Percentiles rank a stretch among this genome's conserved stretches.
phyloP scores from a whole-genome alignment of 2,888 invertebrate genomes.

The Deilephila porcellus region DNA sequence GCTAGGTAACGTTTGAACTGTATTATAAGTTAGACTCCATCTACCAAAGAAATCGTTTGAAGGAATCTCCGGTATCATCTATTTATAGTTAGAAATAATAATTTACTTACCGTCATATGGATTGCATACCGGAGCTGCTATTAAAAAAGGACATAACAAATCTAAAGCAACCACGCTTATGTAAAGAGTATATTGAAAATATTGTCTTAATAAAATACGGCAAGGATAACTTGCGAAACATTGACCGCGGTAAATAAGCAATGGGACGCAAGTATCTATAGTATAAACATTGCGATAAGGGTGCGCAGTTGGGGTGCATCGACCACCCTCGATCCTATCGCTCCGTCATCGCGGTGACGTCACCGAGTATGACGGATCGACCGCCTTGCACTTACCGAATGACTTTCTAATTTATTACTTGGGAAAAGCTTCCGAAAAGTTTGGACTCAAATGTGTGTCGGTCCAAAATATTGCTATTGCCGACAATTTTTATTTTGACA shows the following conservation, averaged over 20 bases:
- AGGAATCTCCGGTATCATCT: too few relatives aligned
- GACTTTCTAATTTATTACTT: not conserved
- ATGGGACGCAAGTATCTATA: constrained; percentile 1
- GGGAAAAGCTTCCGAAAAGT: not conserved
- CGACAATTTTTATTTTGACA: too few relatives aligned
- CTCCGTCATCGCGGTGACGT: constrained; percentile 21
- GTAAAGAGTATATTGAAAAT: too few relatives aligned
- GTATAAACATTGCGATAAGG: not conserved
- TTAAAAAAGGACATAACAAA: too few relatives aligned
- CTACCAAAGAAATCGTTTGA: too few relatives aligned
- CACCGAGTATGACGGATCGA: constrained; percentile 5
- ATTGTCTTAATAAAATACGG: not conserved
- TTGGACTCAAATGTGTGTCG: not conserved
- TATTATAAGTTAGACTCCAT: too few relatives aligned
- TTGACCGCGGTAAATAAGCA: not conserved
- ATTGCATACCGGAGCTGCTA: too few relatives aligned
- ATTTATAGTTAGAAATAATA: too few relatives aligned
- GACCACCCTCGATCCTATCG: not conserved
- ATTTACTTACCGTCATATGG: too few relatives aligned
- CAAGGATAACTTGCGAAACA: not conserved
- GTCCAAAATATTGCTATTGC: not conserved
- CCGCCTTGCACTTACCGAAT: not conserved
- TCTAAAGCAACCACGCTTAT: too few relatives aligned
- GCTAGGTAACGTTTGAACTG: too few relatives aligned
- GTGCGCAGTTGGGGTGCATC: not conserved